Percentiles rank a stretch among this genome's conserved stretches.
Evolutionary conservation across 2,797 vertebrate species (phyloP).

Genomic region (Acrossocheilus fasciatus): DNA sequence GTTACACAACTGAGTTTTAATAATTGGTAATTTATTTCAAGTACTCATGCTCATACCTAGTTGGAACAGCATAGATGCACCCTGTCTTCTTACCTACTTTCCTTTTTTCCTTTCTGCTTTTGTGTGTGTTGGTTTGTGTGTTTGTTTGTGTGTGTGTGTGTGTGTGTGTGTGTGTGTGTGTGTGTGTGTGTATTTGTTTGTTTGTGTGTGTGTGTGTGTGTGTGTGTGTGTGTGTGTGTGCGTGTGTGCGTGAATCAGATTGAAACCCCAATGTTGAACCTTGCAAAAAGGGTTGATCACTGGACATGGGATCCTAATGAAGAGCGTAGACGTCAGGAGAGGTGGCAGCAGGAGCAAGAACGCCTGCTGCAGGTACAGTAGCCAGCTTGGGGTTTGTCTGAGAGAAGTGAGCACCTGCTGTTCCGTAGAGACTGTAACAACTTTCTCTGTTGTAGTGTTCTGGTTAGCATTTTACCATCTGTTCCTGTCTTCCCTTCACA

Average conservation of each 20-base stretch:
- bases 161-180: slow-evolving; percentile 52
- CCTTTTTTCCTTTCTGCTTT: slow-evolving; percentile 59
- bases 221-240: neutral
- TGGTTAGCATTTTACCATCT: neutral
- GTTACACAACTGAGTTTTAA: neutral
- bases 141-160: too few species aligned
- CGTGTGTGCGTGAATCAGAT: slow-evolving; percentile 68
- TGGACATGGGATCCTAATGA: slow-evolving; percentile 99
- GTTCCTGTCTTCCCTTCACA: neutral
- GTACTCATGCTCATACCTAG: neutral
- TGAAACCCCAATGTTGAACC: slow-evolving; percentile 86
- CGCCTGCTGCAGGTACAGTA: slow-evolving; percentile 91
- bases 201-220: too few species aligned
- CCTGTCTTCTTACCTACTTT: slow-evolving; percentile 75
- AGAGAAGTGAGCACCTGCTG: slow-evolving; percentile 8
- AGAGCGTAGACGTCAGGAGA: slow-evolving; percentile 93
- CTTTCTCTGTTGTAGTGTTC: slow-evolving; percentile 18
- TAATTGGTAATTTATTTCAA: neutral
- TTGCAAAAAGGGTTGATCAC: slow-evolving; percentile 90
- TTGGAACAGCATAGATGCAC: neutral
- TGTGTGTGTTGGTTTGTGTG: neutral
- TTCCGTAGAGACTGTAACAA: slow-evolving; percentile 4
- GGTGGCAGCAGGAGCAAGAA: slow-evolving; percentile 97
- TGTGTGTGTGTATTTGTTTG: neutral
- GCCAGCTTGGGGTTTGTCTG: slow-evolving; percentile 47